A percentile compares a stretch with the other conserved stretches of the same genome.
These are phyloP conservation scores for Radopholus similis DNA, from an alignment of 1,140 invertebrate genomes.

Conservation along the genomic window DNA sequence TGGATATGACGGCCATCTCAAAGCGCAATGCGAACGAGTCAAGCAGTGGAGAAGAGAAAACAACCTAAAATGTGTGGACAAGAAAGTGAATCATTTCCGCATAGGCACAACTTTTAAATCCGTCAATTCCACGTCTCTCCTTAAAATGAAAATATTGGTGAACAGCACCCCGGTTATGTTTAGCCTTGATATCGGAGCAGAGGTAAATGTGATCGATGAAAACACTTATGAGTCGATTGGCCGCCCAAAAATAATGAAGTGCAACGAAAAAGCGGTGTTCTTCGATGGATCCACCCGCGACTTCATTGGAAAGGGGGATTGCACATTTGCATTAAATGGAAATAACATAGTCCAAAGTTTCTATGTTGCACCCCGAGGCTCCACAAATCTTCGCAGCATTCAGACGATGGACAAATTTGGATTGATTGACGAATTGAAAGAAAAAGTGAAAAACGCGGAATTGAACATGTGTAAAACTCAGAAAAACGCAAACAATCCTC, in stretches of 20 bases:
- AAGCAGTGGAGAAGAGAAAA: too few species aligned
- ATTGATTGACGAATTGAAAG: background rate
- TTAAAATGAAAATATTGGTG: background rate
- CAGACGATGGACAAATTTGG: background rate
- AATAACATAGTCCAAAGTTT: background rate
- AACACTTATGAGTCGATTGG: background rate
- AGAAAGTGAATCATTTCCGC: too few species aligned
- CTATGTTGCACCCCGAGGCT: background rate
- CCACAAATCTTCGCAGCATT: background rate
- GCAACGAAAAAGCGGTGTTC: background rate
- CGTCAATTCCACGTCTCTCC: background rate
- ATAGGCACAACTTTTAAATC: too few species aligned
- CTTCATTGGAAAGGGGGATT: background rate
- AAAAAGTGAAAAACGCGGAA: background rate
- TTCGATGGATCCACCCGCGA: background rate
- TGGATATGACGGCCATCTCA: too few species aligned
- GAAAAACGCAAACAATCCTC: background rate
- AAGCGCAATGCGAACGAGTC: too few species aligned
- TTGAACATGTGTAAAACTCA: background rate
- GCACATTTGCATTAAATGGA: background rate
- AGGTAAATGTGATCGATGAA: background rate
- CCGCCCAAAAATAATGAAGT: background rate
- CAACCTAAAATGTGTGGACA: too few species aligned
- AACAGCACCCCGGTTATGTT: background rate
- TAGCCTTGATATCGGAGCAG: background rate